phyloP scores from a whole-genome alignment of 1,140 invertebrate species.

The Anastatus disparis region DNA sequence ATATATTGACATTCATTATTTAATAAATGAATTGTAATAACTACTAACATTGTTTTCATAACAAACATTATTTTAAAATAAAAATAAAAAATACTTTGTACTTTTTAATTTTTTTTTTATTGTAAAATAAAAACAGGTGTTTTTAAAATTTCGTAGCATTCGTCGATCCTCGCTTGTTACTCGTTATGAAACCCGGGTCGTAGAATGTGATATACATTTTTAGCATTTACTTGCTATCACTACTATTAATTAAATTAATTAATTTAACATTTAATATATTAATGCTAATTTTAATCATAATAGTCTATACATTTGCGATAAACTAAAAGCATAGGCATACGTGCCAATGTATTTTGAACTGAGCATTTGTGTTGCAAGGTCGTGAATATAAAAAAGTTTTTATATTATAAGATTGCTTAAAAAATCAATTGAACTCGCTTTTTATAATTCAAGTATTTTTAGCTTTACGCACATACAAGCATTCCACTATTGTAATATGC shows the following conservation, averaged over 20 bases:
- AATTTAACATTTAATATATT: conserved; percentile 4
- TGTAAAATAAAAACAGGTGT: too few relatives aligned
- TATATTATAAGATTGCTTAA: too few relatives aligned
- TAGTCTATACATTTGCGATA: not conserved
- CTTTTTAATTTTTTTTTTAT: too few relatives aligned
- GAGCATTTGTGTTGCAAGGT: not conserved
- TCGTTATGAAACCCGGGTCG: conserved; percentile 30
- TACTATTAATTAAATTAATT: conserved; percentile 19
- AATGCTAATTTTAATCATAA: conserved; percentile 15
- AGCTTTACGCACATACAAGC: not conserved
- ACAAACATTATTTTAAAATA: too few relatives aligned
- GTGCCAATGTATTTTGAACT: conserved; percentile 17
- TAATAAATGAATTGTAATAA: too few relatives aligned
- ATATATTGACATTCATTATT: too few relatives aligned
- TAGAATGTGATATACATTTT: conserved; percentile 34
- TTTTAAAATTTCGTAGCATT: conserved; percentile 12
- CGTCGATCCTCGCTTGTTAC: conserved; percentile 32
- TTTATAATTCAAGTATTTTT: not conserved
- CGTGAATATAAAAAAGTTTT: too few relatives aligned
- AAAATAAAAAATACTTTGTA: too few relatives aligned
- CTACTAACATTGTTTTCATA: too few relatives aligned
- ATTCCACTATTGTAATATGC: not conserved
- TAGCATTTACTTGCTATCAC: conserved; percentile 19
- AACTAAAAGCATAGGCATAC: not conserved
- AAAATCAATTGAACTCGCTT: not conserved